Base-by-base conservation (phyloP, 2,113 vertebrate genomes). In the Mystacornis crossleyi region DNA sequence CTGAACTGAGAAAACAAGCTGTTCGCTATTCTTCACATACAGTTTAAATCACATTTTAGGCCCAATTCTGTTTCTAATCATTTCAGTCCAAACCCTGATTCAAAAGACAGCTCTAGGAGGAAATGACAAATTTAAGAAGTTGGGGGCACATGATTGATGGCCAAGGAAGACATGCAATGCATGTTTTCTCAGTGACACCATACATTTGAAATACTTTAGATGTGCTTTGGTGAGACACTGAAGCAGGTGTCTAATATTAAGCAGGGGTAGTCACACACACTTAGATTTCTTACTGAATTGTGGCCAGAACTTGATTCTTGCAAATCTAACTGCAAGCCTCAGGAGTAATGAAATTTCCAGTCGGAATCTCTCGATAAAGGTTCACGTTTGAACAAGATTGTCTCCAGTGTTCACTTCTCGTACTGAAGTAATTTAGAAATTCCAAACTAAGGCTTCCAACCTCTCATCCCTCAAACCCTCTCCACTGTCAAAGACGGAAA, bases 351-450 rank as follows among this genome's bases (percentile, higher is more conserved):
- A 73, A 72, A 43, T 70, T 77, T 89, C 53, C 78, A 94, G 71
- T 58, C 2, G 34, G 67, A 66, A 81, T 47, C 70, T 92, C 50
- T 73, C 54, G 38, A 58, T 58, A 43, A 62, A 90, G 75, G n/a
- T 67, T 93, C 38, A 43, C 1, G 1, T 89, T 98, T 69, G 81
- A 86, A 61, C 33, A 80, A 93, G 97, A 98, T 96, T 98, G 98
- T 98, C 97, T 91, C 92, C 78, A 62, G 28, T 70, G 60, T 40
- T 94, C 79, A 67, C 48, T 74, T 71, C 34, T 29, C 0, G 0
- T 60, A 66, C 47, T 65, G 53, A 94, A 96, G 53, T 26, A 89
- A 86, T 74, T 92, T 50, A 74, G 42, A 64, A 88, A 78, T 86
- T 92, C 75, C 80, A 71, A 71, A 78, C 34, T 9, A 85, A 73